Evolutionary conservation across 2,113 vertebrate species (phyloP), one percentile per base, ranked within the genome.

Genomic region (Coturnix japonica): DNA sequence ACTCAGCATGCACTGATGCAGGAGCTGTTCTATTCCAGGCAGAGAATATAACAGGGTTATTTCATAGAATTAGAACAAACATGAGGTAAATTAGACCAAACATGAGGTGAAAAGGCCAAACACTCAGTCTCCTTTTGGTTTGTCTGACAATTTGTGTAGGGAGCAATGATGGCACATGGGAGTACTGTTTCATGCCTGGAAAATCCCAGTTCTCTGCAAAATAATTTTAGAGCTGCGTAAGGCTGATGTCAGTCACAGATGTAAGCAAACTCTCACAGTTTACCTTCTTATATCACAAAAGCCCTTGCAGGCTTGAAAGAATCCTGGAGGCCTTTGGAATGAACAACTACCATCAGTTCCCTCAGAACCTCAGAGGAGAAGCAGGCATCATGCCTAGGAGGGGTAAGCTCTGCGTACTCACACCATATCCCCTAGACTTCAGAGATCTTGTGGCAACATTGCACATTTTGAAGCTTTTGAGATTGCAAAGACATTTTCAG

Each of bases 371-470:
- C 85, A 93, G 69, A 92, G 37, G 30, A 75, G 57, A 44, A 87
- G 63, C 75, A 87, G 71, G 81, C 75, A 94, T 70, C 26, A 51
- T 81, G 81, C 74, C 90, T 93, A 76, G 66, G 84, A 73, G 54
- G 57, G 67, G 69, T 89, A 81, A 89, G 78, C 35, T 85, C 46
- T 4, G 8, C 76, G 67, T 72, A 49, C 84, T 49, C 79, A 91
- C 72, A 37, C 37, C 37, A 37, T 37, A 37, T 37, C 20, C 51
- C 7, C 63, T 75, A 4, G 1, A n/a, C 41, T 77, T 56, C 63
- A 1, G 4, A 66, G 60, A 21, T 41, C 60, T 83, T 15, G 46
- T 81, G 80, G 25, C 60, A 83, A 7, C 51, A 59, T 64, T 83
- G 60, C 22, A 78, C 39, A 71, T 70, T 73, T 59, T 78, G 91